A percentile compares a stretch with the other conserved stretches of the same genome.
Conservation (phyloP, 2,797 vertebrate species). For the Gambusia yucatana region DNA sequence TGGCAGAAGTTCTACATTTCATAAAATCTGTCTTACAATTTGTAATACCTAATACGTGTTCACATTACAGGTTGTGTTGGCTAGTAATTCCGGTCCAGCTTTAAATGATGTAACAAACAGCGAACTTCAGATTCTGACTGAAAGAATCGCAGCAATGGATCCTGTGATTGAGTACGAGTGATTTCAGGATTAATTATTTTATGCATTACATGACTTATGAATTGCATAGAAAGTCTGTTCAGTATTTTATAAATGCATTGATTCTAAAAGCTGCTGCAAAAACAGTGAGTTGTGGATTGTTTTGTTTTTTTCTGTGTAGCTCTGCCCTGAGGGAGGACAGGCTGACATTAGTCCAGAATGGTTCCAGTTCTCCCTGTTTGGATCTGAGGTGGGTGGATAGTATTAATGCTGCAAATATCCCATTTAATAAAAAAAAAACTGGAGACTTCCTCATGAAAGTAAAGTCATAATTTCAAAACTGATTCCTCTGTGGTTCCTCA, state of each 20-base stretch:
- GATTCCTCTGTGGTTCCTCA: slow-evolving; percentile 45
- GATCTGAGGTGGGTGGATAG: slow-evolving; percentile 88
- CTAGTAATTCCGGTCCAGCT: slow-evolving; percentile 96
- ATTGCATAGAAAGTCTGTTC: neutral
- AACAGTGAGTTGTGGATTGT: neutral
- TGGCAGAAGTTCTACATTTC: too few species aligned
- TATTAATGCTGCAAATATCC: neutral
- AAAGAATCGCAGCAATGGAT: slow-evolving; percentile 93
- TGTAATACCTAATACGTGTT: neutral
- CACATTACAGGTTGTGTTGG: slow-evolving; percentile 88
- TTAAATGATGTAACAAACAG: slow-evolving; percentile 96
- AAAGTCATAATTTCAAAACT: neutral
- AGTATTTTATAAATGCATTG: neutral
- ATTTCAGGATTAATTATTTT: neutral
- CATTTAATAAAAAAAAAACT: neutral
- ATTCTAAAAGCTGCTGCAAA: neutral
- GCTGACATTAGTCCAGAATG: slow-evolving; percentile 90
- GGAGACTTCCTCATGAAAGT: neutral
- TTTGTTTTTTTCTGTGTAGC: slow-evolving; percentile 68
- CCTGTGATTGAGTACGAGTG: slow-evolving; percentile 88
- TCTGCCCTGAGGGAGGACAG: slow-evolving; percentile 86
- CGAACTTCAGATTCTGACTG: slow-evolving; percentile 91
- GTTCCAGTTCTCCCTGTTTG: slow-evolving; percentile 95
- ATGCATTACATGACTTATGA: neutral
- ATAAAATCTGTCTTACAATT: neutral